These are phyloP conservation scores for Drosophila repletoides DNA, from an alignment of 1,140 invertebrate genomes.

Conservation along the genomic window DNA sequence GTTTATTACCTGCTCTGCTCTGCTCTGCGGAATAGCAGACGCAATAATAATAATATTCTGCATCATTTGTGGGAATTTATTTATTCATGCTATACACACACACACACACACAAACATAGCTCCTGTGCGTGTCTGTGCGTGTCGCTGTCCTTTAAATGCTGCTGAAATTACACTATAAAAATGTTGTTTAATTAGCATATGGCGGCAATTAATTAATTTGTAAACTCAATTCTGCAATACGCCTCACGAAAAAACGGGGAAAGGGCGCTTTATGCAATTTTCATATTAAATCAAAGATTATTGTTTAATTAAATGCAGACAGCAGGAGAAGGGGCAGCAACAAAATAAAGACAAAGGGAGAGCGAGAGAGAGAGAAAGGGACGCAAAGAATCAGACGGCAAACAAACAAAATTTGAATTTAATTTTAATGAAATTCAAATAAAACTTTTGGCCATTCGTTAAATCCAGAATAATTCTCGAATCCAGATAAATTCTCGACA, in stretches of 20 bases:
- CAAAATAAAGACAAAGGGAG: background rate
- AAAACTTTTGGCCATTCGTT: too few species aligned
- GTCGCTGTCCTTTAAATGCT: slow-evolving; percentile 21
- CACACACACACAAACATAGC: too few species aligned
- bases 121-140: background rate
- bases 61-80: slow-evolving; percentile 37
- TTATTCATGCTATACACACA: slow-evolving; percentile 25
- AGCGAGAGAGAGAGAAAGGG: background rate
- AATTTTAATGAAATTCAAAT: slow-evolving; percentile 11
- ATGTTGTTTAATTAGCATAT: slow-evolving; percentile 72
- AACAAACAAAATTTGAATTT: slow-evolving; percentile 16
- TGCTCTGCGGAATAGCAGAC: background rate
- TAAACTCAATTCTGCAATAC: slow-evolving; percentile 39
- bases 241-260: background rate
- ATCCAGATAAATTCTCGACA: too few species aligned
- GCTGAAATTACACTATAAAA: slow-evolving; percentile 52
- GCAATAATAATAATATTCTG: slow-evolving; percentile 19
- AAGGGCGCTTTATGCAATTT: slow-evolving; percentile 48
- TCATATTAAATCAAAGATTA: slow-evolving; percentile 70
- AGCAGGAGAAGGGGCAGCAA: background rate
- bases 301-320: slow-evolving; percentile 62
- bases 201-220: slow-evolving; percentile 73
- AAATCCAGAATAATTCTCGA: too few species aligned
- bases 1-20: slow-evolving; percentile 11
- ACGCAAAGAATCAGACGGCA: background rate